Evolutionary conservation across 2,113 vertebrate species (phyloP).

Genomic region (Rana temporaria): DNA sequence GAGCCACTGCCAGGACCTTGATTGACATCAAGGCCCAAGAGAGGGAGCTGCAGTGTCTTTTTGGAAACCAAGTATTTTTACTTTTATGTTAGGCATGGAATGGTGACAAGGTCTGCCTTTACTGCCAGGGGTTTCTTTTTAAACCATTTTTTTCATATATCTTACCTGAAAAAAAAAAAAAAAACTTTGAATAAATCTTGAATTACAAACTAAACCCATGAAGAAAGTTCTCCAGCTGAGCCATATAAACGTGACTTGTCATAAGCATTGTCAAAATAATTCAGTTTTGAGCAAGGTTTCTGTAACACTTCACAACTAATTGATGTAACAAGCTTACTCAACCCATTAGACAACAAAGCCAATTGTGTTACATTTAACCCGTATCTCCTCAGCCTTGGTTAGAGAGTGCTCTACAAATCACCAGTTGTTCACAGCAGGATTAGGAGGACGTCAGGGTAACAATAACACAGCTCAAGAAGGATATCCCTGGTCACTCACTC

Average conservation of each 20-base stretch:
- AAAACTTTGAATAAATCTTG: not conserved
- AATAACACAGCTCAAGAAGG: slow-evolving; percentile 35
- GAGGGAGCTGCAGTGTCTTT: too few species aligned
- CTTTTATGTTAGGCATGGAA: too few species aligned
- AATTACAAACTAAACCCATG: slow-evolving; percentile 14
- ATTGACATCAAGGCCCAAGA: too few species aligned
- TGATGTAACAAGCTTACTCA: slow-evolving; percentile 50
- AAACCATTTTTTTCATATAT: too few species aligned
- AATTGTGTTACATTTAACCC: slow-evolving; percentile 31
- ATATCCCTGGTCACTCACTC: slow-evolving; percentile 21
- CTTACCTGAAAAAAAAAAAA: too few species aligned
- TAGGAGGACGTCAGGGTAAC: slow-evolving; percentile 49
- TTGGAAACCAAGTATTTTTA: too few species aligned
- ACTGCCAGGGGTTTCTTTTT: too few species aligned
- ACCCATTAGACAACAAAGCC: slow-evolving; percentile 45
- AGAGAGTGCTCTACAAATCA: slow-evolving; percentile 42
- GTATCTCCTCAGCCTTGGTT: slow-evolving; percentile 38
- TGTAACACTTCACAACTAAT: slow-evolving; percentile 49
- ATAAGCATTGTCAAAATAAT: slow-evolving; percentile 36
- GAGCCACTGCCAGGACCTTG: too few species aligned
- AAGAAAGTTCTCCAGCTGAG: slow-evolving; percentile 24
- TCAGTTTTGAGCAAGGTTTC: slow-evolving; percentile 31
- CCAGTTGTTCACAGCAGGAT: slow-evolving; percentile 43
- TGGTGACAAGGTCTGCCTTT: too few species aligned
- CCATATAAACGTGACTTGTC: slow-evolving; percentile 33